Evolutionary conservation across 2,113 vertebrate genomes (phyloP).

Genomic region (Dicerorhinus sumatrensis): DNA sequence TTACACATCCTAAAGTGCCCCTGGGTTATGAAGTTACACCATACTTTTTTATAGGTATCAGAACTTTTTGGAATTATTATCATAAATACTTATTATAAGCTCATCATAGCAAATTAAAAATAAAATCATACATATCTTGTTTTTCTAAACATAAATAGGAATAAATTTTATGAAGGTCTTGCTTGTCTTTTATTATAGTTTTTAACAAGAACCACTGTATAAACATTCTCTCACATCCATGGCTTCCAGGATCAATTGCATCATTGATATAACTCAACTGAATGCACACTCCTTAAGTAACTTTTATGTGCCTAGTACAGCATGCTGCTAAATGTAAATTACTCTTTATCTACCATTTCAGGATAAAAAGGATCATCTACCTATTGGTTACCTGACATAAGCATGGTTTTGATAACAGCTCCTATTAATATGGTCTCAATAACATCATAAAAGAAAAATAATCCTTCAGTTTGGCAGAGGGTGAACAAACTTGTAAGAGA

Average conservation of each 20-base stretch:
- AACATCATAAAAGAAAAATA: neutral
- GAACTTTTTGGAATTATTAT: neutral
- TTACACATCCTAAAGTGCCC: neutral
- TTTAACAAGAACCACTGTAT: neutral
- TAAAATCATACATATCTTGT: neutral
- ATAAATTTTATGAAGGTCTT: neutral
- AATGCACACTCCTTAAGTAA: neutral
- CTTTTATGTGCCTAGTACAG: neutral
- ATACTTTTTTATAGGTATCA: neutral
- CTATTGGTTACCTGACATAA: neutral
- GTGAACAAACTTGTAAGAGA: neutral
- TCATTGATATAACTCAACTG: neutral
- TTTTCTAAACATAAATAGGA: conserved; percentile 3
- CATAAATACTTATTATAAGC: neutral
- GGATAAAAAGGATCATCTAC: neutral
- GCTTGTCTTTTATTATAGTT: neutral
- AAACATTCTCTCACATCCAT: neutral
- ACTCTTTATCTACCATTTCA: neutral
- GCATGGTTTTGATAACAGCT: neutral
- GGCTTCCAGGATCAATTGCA: neutral
- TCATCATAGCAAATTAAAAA: neutral
- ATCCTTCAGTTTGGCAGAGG: neutral
- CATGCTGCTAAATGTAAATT: neutral
- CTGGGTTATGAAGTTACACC: neutral
- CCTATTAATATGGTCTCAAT: neutral